Percentiles rank a stretch among this genome's conserved stretches.
phyloP scores from a whole-genome alignment of 2,888 invertebrate genomes.

The Microchrysa polita region DNA sequence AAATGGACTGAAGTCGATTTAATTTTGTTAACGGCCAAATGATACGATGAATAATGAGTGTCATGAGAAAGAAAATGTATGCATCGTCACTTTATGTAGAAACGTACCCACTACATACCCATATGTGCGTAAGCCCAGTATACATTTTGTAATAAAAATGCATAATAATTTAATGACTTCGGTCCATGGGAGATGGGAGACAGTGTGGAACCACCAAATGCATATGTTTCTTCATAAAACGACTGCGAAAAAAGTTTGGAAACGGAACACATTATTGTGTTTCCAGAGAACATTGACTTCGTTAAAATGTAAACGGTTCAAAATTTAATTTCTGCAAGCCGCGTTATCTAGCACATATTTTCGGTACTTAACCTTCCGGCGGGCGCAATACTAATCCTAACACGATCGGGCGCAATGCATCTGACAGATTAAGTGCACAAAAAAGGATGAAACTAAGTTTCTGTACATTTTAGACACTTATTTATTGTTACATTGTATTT shows the following conservation, averaged over 20 bases:
- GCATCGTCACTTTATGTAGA: not conserved
- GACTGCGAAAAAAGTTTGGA: not conserved
- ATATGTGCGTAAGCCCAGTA: conserved; percentile 14
- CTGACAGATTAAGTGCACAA: too few relatives aligned
- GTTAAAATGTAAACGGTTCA: not conserved
- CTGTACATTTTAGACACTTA: too few relatives aligned
- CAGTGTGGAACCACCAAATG: not conserved
- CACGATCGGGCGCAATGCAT: too few relatives aligned
- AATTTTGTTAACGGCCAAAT: conserved; percentile 10
- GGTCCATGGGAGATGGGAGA: not conserved
- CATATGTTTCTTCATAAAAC: not conserved
- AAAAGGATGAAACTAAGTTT: too few relatives aligned
- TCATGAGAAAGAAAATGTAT: not conserved
- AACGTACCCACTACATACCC: too few relatives aligned
- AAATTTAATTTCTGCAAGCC: not conserved
- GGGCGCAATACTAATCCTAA: too few relatives aligned
- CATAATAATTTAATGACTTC: not conserved
- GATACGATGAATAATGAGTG: conserved; percentile 26
- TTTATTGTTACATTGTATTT: too few relatives aligned
- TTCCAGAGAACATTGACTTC: not conserved
- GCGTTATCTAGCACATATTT: not conserved
- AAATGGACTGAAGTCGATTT: conserved; percentile 26
- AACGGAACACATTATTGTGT: not conserved
- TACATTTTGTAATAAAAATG: not conserved
- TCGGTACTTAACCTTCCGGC: not conserved